phyloP scores from a whole-genome alignment of 2,797 vertebrate species.

The Borostomias antarcticus region DNA sequence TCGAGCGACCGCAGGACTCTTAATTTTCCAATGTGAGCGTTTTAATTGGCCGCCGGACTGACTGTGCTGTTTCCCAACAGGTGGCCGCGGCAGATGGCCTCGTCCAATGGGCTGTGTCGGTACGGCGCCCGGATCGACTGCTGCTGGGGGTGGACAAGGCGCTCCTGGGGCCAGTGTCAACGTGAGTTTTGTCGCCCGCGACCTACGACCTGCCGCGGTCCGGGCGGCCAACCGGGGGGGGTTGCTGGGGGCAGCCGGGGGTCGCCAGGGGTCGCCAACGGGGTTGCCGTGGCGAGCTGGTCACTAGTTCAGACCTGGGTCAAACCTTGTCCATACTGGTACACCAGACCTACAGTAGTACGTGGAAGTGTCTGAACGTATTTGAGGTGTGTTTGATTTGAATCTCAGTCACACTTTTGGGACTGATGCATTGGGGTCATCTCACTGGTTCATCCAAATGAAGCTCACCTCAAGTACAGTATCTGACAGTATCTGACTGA shows the following conservation, averaged over 20 bases:
- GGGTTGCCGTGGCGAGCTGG: no score
- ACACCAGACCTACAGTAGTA: not conserved
- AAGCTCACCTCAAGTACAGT: no score
- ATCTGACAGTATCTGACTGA: no score
- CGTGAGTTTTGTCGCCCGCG: conserved; percentile 84
- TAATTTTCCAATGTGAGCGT: conserved; percentile 8
- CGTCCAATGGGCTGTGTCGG: conserved; percentile 88
- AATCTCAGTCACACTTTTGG: no score
- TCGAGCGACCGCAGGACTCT: no score
- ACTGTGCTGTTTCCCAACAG: conserved; percentile 73
- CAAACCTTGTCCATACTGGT: conserved; percentile 20
- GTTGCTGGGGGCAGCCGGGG: conserved; percentile 1
- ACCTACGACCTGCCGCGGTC: conserved; percentile 40
- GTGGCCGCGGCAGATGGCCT: conserved; percentile 91
- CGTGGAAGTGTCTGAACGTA: not conserved
- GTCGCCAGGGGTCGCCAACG: conserved; percentile 24
- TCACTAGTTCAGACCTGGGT: not conserved
- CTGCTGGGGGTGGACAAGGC: conserved; percentile 97
- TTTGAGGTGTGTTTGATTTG: no score
- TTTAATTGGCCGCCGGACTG: conserved; percentile 57
- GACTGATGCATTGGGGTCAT: no score
- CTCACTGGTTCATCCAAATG: no score
- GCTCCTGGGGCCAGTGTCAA: conserved; percentile 93
- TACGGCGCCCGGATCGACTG: conserved; percentile 92
- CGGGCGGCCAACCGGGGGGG: conserved; percentile 45